These are phyloP conservation scores for Anthoptus insignis DNA, from an alignment of 2,888 invertebrate genomes.

Conservation along the genomic window DNA sequence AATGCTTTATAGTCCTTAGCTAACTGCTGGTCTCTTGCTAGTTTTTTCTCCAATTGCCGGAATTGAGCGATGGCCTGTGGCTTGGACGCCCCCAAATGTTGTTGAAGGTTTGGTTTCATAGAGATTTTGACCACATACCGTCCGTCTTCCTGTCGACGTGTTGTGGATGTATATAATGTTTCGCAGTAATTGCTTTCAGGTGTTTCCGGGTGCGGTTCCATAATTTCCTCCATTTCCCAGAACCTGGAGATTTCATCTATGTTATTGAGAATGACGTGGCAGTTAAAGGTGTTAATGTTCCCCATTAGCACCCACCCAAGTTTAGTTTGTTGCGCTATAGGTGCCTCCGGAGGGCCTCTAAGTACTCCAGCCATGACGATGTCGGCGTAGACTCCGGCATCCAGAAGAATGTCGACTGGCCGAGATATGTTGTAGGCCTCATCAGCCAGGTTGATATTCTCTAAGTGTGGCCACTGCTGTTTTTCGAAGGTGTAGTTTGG, in stretches of 20 bases:
- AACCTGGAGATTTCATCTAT: background rate
- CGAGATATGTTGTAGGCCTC: background rate
- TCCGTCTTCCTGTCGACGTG: background rate
- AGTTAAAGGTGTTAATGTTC: conserved; percentile 1
- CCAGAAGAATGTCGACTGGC: conserved; percentile 9
- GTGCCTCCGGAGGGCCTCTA: background rate
- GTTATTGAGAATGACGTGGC: background rate
- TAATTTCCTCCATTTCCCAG: background rate
- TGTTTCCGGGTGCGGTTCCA: background rate
- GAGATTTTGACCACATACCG: background rate
- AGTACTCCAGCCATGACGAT: conserved; percentile 11
- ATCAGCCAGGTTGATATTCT: background rate
- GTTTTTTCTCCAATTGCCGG: background rate
- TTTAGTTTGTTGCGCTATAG: conserved; percentile 2
- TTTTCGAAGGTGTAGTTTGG: background rate
- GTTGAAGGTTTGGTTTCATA: background rate
- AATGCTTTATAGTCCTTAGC: background rate
- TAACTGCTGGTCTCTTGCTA: background rate
- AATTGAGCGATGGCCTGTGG: background rate
- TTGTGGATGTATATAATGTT: background rate
- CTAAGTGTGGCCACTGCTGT: background rate
- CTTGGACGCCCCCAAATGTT: background rate
- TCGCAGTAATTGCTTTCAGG: background rate
- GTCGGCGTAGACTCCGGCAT: conserved; percentile 3
- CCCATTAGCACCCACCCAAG: background rate